Base-by-base conservation (phyloP, 1,140 invertebrate species). In the Samia ricini region DNA sequence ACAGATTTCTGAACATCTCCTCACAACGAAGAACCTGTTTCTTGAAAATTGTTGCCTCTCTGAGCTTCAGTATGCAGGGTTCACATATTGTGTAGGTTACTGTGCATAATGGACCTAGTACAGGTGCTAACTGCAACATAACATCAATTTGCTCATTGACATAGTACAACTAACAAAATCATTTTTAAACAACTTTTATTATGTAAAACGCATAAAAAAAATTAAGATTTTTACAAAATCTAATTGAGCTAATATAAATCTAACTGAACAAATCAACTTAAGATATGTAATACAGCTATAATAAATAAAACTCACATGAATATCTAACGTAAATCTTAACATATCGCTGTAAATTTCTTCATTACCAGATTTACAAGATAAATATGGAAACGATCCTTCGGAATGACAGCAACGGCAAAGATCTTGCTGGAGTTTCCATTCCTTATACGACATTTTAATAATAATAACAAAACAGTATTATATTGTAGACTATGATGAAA, bases 351-450 rank as follows among this genome's bases (percentile, higher is more conserved):
- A 88, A 4, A 79, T 82, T 50, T 72, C 69, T 52, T 72, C 21
- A n/a, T 63, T 72, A 1, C 56, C 52, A 59, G 65, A 71, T 6
- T 56, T 62, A 56, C 68, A 71, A 7, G 81, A 71, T 29, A 88
- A 71, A 56, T 83, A 79, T 42, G 72, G 68, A 63, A 82, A 85
- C 3, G 65, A 54, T 12, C 83, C 85, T 56, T 85, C 79, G 6
- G 74, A 64, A 56, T 82, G 85, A 76, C 85, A 88, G 63, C 85
- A 85, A n/a, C 85, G 73, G 61, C 83, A 88, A 50, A 88, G 68
- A 59, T 81, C 74, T 8, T 71, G 74, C 21, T 83, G 80, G 23
- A 84, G 24, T 62, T 73, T 77, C 74, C 77, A 81, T 42, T 51
- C 67, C 64, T 76, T 69, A 22, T 52, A 42, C 22, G 77, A 70